phyloP scores from a whole-genome alignment of 1,140 invertebrate genomes.

The Drosophila busckii region DNA sequence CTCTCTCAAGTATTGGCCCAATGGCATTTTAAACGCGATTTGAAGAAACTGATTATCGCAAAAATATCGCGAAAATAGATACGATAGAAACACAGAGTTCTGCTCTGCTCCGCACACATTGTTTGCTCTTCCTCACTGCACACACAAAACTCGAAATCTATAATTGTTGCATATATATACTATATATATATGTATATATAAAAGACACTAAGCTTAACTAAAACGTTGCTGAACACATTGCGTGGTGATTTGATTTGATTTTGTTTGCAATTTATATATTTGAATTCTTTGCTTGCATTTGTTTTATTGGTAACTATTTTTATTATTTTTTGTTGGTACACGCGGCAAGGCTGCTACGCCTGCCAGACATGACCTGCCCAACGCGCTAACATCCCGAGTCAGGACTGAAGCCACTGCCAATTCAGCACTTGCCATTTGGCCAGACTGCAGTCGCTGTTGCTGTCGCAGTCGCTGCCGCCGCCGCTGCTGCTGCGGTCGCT shows the following conservation, averaged over 20 bases:
- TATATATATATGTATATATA: constrained; percentile 19
- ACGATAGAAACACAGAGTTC: constrained; percentile 63
- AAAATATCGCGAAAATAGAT: constrained; percentile 76
- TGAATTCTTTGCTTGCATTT: constrained; percentile 18
- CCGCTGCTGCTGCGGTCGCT: constrained; percentile 15
- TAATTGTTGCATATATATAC: constrained; percentile 36
- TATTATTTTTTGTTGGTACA: constrained; percentile 47
- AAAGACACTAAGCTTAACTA: constrained; percentile 4
- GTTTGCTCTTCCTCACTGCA: background rate
- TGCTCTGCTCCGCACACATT: constrained; percentile 72
- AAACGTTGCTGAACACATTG: constrained; percentile 30
- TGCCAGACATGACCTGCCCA: constrained; percentile 79
- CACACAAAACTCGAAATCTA: constrained; percentile 22
- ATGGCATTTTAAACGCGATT: constrained; percentile 74
- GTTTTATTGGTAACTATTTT: constrained; percentile 7
- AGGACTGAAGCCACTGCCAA: constrained; percentile 73
- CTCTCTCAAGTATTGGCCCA: constrained; percentile 55
- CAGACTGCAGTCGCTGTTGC: constrained; percentile 9
- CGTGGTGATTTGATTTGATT: constrained; percentile 22
- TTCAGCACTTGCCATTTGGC: constrained; percentile 31
- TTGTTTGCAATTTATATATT: constrained; percentile 16
- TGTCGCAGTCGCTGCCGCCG: constrained; percentile 14
- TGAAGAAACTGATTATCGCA: constrained; percentile 76
- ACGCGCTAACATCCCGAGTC: constrained; percentile 79
- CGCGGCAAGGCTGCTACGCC: constrained; percentile 54